Base-by-base conservation (phyloP, 2,113 vertebrate species). In the Crotalus tigris region DNA sequence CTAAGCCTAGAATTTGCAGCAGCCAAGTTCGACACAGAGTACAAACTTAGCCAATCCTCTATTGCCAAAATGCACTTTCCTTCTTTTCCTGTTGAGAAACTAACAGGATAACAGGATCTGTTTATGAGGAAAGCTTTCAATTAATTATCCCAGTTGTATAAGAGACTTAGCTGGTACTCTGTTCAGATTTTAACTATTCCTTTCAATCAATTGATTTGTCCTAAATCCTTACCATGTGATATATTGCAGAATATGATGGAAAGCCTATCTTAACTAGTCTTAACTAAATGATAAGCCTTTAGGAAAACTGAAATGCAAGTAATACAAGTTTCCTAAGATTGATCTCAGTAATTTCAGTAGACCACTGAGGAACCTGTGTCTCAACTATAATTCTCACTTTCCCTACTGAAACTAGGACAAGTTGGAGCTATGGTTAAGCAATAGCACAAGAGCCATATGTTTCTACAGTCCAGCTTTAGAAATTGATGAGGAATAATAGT, bases 31-130 rank as follows among this genome's bases (percentile, higher is more conserved):
- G 13, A 55, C 64, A 2, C 0, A 51, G 5, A 61, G 85, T 57
- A 53, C 75, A 7, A 21, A 46, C 85, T n/a, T 19, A 91, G 26
- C 64, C 39, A 53, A 75, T 85, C 26, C 1, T 61, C 26, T 88
- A 44, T 92, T 90, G 89, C 85, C 0, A 24, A 13, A 92, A 1
- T 53, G 51, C 49, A 90, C 75, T 94, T 87, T 13, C 24, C 89
- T 51, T 85, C 39, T 86, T 59, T 58, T 81, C 75, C 13, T 90
- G 64, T 29, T 86, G 57, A 81, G 92, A 29, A 19, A 93, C 94
- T 58, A 86, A 90, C 81, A 92, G 54, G 85, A 23, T 59, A 29
- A 26, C 19, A n/a, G 64, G 54, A 57, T 57, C 39, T 24, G 39
- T 85, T 81, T 44, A 81, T 57, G 51, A 81, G 51, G 91, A 57